phyloP scores from a whole-genome alignment of 2,113 vertebrate genomes.

The Boleophthalmus pectinirostris region DNA sequence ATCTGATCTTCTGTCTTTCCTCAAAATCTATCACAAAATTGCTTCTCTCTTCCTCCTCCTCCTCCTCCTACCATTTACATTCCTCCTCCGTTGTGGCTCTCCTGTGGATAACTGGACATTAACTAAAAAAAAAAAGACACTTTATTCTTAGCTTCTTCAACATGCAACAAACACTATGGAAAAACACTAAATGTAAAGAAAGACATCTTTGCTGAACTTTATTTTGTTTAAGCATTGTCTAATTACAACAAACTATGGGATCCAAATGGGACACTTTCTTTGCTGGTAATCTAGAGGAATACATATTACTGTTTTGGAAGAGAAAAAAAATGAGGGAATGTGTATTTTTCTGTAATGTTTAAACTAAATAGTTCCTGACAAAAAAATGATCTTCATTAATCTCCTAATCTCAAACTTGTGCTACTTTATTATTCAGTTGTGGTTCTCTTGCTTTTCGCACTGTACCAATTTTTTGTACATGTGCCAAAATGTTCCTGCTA shows the following conservation, averaged over 20 bases:
- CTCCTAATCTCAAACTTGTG: slow-evolving; percentile 39
- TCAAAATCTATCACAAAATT: slow-evolving; percentile 21
- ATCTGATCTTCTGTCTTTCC: slow-evolving; percentile 32
- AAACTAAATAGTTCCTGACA: slow-evolving; percentile 11
- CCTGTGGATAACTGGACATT: slow-evolving; percentile 51
- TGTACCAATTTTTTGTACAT: slow-evolving; percentile 42
- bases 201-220: slow-evolving; percentile 31
- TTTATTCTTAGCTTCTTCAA: slow-evolving; percentile 14
- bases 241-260: slow-evolving; percentile 22
- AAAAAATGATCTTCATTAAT: slow-evolving; percentile 18
- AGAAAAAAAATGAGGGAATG: slow-evolving; percentile 2
- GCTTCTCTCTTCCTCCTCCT: slow-evolving; percentile 23
- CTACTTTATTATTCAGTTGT: slow-evolving; percentile 40
- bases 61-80: slow-evolving; percentile 46
- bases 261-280: slow-evolving; percentile 26
- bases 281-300: slow-evolving; percentile 36
- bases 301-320: slow-evolving; percentile 29
- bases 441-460: slow-evolving; percentile 47
- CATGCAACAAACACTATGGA: slow-evolving; percentile 23
- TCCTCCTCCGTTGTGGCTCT: slow-evolving; percentile 49
- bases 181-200: slow-evolving; percentile 18
- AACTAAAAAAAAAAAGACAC: slow-evolving; percentile 42
- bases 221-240: slow-evolving; percentile 16
- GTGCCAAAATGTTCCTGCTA: slow-evolving; percentile 67
- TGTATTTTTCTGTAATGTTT: slow-evolving; percentile 18